Evolutionary conservation across 2,797 vertebrate genomes (phyloP), one percentile per base, ranked within the genome.

Genomic region (Rhinatrema bivittatum): DNA sequence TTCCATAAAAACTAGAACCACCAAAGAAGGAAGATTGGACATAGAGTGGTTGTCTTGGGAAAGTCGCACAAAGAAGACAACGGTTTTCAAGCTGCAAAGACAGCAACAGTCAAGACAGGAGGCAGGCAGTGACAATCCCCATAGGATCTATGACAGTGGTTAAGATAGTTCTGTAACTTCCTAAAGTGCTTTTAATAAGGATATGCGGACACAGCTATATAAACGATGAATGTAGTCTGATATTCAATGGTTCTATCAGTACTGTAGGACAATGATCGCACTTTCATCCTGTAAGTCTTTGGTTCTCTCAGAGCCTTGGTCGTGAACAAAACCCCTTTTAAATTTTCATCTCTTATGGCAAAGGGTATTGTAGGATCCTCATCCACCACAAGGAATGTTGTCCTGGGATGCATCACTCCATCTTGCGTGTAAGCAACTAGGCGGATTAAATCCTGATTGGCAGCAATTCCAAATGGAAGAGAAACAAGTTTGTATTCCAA

Each of bases 401-500:
- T 98, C 32, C 94, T 78, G 3, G 92, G 94, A 62, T 98, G 96
- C 78, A 98, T 68, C 42, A 99, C 92, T 3, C 82, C 88, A 1
- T 97, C 93, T 14, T 98, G 91, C 0, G 95, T 98, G 69, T 97
- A 99, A 39, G 93, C 94, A 45, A 96, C 94, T 61, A 99, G 80
- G 2, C 96, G 78, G 78, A 99, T 94, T 40, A 99, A 80, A 70
- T 99, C 96, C 79, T 97, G 95, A 68, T 93, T 91, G 18, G 91
- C 89, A 0, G 89, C 86, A 7, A 99, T 98, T 61, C 94, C 94
- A 2, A 90, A 94, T 7, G 96, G 96, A 28, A 99, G 89, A 3
- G 94, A 92, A 36, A 99, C 82, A 29, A 99, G 76, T 65, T 98
- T 98, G 79, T 99, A 99, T 62, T 98, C 93, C 76, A 99, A 75